Evolutionary conservation across 2,888 invertebrate species (phyloP), one percentile per base, ranked within the genome.

Genomic region (Lathronympha strigana): DNA sequence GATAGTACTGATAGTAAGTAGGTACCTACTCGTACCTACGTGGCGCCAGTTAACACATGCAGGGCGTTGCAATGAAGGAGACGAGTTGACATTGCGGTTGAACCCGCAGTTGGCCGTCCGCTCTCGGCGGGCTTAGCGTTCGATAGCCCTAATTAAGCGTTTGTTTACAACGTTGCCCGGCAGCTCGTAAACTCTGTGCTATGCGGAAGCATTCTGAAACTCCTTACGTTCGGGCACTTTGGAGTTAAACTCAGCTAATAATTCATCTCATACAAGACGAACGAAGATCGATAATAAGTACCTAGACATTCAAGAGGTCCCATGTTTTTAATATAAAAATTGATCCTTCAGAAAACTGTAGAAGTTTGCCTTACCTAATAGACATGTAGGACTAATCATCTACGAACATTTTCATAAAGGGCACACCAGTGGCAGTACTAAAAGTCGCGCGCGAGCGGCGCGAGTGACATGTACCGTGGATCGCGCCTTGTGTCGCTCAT

Each of bases 101-200:
- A n/a, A 23, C 47, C 21, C n/a, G 47, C 45, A 53, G 45, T 45
- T 53, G 51, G 51, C 23, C 45, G 28, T 23, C 54, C 47, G 47
- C 53, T 36, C 43, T 64, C 17, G 28, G 19, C 31, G 57, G 31
- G 47, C 61, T 50, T 66, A 57, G 61, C 57, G 51, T 45, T 36
- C 51, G 61, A 67, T 67, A 38, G 54, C 60, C 28, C 60, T 50
- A 64, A 66, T 67, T 70, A 68, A 63, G 54, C 33, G 57, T 49
- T 55, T 67, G 69, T 71, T 69, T 70, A 69, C 62, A 51, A 63
- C 68, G 51, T 55, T 51, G 51, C 43, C 55, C 63, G 55, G 19
- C 28, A 45, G 54, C 60, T 68, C 69, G 67, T 67, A 66, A 63
- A 61, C 38, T 43, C 38, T 17, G 47, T 15, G 54, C 67, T 15